Evolutionary conservation across 2,113 vertebrate genomes (phyloP), one percentile per base, ranked within the genome.

Genomic region (Acrocephalus kingi): DNA sequence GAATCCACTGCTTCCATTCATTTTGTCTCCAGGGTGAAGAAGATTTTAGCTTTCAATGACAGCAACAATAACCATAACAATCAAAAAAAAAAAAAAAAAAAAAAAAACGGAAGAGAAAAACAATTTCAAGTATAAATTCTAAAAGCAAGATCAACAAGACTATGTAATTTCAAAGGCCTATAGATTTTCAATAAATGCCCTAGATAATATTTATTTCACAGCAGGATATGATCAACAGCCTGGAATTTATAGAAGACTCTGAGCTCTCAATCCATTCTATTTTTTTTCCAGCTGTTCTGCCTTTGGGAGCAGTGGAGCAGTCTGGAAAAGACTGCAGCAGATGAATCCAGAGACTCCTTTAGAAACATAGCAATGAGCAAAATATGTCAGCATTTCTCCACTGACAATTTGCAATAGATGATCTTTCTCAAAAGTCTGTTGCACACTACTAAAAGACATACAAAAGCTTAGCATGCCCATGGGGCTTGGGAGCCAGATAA

Each of bases 341-440:
- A 61, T 93, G 85, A 90, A 82, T 90, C 74, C 74, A 87, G 75
- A 87, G 41, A 67, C 31, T 94, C 43, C 52, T 93, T 89, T 95
- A 94, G 85, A 79, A 95, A 87, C 41, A 84, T 48, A 94, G 67
- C 76, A 91, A 75, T 94, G 67, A 84, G n/a, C 49, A 84, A 88
- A 87, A 92, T 87, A 83, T 69, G 78, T 86, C 84, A 89, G 55
- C 59, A 61, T 94, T 92, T 87, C 61, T 93, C 51, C 64, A 24
- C 91, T 93, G 74, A 69, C 75, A 81, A 48, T 90, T 78, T 94
- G 78, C 87, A 96, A 41, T 86, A 87, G 92, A 78, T 92, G 88
- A 94, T 95, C 68, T 92, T 91, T 90, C 67, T 83, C 90, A 77
- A 94, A 95, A 95, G 35, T 83, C 81, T 59, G 63, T 88, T 83